phyloP scores from a whole-genome alignment of 2,888 invertebrate genomes.

The Mycalesis mineus region DNA sequence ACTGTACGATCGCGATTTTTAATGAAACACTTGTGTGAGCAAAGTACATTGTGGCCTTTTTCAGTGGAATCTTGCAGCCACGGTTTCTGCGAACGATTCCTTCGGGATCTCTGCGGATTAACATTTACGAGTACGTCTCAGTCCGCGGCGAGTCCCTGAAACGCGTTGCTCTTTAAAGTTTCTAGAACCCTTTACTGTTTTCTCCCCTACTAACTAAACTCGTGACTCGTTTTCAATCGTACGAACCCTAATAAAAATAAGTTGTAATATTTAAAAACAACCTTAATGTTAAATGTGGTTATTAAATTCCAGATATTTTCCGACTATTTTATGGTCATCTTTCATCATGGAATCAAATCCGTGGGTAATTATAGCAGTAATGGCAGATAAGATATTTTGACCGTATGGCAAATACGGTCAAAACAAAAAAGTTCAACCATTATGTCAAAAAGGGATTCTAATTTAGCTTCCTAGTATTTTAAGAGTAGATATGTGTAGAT shows the following conservation, averaged over 20 bases:
- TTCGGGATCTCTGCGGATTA: slow-evolving; percentile 22
- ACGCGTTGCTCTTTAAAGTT: slow-evolving; percentile 25
- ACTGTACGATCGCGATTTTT: not conserved
- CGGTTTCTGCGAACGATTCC: slow-evolving; percentile 27
- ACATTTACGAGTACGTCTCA: slow-evolving; percentile 24
- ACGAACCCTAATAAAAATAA: not conserved
- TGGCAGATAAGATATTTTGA: no score
- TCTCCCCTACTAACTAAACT: slow-evolving; percentile 1
- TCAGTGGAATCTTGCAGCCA: slow-evolving; percentile 15
- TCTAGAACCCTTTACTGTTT: slow-evolving; percentile 21
- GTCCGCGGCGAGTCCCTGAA: slow-evolving; percentile 17
- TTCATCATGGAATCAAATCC: no score
- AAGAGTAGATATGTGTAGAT: no score
- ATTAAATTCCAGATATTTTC: not conserved
- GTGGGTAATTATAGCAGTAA: no score
- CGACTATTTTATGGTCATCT: not conserved
- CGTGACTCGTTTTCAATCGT: not conserved
- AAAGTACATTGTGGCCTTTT: slow-evolving; percentile 7
- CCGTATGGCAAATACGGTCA: no score
- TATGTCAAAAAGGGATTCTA: no score
- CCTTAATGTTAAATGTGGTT: not conserved
- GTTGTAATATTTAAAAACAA: not conserved
- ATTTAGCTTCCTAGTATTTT: no score
- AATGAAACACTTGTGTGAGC: not conserved
- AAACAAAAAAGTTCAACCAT: no score